Base-by-base conservation (phyloP, 2,113 vertebrate species). In the Petrocephalus microphthalmus region DNA sequence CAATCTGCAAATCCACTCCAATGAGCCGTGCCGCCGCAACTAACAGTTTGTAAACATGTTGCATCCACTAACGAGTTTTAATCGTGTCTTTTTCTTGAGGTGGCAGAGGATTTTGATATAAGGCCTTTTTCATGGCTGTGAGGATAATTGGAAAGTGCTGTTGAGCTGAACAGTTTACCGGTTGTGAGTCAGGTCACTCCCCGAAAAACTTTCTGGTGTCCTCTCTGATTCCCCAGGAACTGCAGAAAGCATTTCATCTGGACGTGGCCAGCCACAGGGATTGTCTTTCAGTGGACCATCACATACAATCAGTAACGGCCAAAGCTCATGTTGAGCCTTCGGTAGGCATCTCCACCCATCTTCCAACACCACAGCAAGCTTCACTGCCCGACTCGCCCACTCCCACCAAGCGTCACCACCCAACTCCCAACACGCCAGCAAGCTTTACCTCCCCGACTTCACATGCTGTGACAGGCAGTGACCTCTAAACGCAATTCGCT, bases 1-100 rank as follows among this genome's bases (percentile, higher is more conserved):
- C 49, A 83, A 83, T 83, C 81, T 83, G 37, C 81, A 83, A 83
- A 83, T 83, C 81, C 81, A 83, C 81, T 47, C 20, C 81, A 83
- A 83, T 83, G 81, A 83, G 81, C 81, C 45, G 45, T 45, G 81
- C 42, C 3, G 0, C 45, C 7, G 19, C 49, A 83, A 49, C 49
- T 42, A 83, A 83, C 45, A 49, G 7, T 45, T 83, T 47, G 19
- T 85, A 33, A 15, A 53, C 15, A 20, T 54, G 10, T 51, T 45
- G 37, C 15, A 53, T 29, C 51, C 51, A 53, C 83, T 85, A n/a
- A 4, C 47, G 33, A 85, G 13, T n/a, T 81, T 25, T 54, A 83
- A 83, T 22, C 22, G 78, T 2, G 19, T 83, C 78, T n/a, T 83
- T 49, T 83, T 49, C 42, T 15, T 22, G 81, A 49, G 42, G 78